Evolutionary conservation across 92 coral and sea anemone genomes (phyloP), one percentile per base, ranked within the genome.

Genomic region (Actinernus sp.): DNA sequence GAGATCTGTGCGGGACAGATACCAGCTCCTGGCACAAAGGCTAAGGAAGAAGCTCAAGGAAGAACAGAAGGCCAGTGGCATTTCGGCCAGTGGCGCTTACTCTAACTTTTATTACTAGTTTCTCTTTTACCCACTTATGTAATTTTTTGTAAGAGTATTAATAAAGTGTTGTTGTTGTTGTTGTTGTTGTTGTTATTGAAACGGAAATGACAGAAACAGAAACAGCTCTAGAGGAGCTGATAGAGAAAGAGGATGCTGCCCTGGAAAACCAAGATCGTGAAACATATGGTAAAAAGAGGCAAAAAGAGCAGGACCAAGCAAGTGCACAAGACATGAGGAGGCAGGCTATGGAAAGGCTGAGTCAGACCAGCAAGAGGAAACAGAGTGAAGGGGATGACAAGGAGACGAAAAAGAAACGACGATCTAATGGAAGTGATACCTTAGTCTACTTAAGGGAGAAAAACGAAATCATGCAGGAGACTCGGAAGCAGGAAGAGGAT

Each of bases 1-100:
- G 14, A 48, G 80, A 34, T 73, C 87, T 24, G 87, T 71, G n/a
- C 59, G 81, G 40, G 74, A 71, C 23, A 80, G 61, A 51, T 80
- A 71, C 56, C 49, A 53, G 30, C 51, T 28, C 11, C 43, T 71
- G 27, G 65, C 86, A 1, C 26, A 24, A 19, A 79, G 61, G 41
- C 68, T 70, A 12, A 60, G 79, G 13, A 52, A 68, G 18, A 67
- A 68, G 55, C 43, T 79, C 17, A 79, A 71, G 52, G 52, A 51
- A 32, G 80, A 70, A 53, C 67, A 77, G 57, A 8, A 37, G 12
- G 76, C 68, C 0, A 66, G 60, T 59, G 76, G 76, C 0, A 77
- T 56, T n/a, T n/a, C n/a, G n/a, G n/a, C n/a, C n/a, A n/a, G n/a
- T n/a, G n/a, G n/a, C n/a, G n/a, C n/a, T n/a, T n/a, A n/a, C n/a